phyloP scores from a whole-genome alignment of 2,888 invertebrate species.

The Coleophora flavipennella region DNA sequence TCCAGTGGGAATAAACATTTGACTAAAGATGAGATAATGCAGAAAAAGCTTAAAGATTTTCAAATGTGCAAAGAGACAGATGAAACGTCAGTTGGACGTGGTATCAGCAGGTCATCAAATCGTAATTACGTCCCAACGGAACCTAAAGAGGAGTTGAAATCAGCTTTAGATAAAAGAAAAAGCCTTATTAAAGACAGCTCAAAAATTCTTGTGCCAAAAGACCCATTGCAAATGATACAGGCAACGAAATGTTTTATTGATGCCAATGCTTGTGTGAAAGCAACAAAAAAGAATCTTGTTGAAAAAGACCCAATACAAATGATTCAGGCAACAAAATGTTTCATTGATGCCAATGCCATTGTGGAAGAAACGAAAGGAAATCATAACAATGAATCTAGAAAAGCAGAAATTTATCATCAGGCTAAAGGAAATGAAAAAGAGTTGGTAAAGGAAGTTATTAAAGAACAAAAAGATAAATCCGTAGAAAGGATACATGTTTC shows the following conservation, averaged over 20 bases:
- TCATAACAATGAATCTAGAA: too few relatives aligned
- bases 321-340: slow-evolving; percentile 17
- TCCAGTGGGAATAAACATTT: not conserved
- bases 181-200: not conserved
- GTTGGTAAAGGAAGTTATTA: too few relatives aligned
- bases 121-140: too few relatives aligned
- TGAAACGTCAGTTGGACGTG: slow-evolving; percentile 35
- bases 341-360: slow-evolving; percentile 16
- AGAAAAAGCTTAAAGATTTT: slow-evolving; percentile 34
- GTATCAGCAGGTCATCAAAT: not conserved
- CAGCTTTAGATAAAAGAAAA: slow-evolving; percentile 7
- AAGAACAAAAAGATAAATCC: too few relatives aligned
- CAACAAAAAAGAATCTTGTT: too few relatives aligned
- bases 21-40: slow-evolving; percentile 14
- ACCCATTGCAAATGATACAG: slow-evolving; percentile 9
- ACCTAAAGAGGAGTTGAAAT: slow-evolving; percentile 5
- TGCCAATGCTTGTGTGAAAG: slow-evolving; percentile 7
- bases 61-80: slow-evolving; percentile 39
- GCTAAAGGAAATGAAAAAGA: too few relatives aligned
- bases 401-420: too few relatives aligned
- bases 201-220: too few relatives aligned
- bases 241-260: slow-evolving; percentile 20
- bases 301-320: slow-evolving; percentile 11
- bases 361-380: too few relatives aligned
- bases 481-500: too few relatives aligned